These are phyloP conservation scores for Drosophila repletoides DNA, from an alignment of 1,140 invertebrate species.

Conservation along the genomic window DNA sequence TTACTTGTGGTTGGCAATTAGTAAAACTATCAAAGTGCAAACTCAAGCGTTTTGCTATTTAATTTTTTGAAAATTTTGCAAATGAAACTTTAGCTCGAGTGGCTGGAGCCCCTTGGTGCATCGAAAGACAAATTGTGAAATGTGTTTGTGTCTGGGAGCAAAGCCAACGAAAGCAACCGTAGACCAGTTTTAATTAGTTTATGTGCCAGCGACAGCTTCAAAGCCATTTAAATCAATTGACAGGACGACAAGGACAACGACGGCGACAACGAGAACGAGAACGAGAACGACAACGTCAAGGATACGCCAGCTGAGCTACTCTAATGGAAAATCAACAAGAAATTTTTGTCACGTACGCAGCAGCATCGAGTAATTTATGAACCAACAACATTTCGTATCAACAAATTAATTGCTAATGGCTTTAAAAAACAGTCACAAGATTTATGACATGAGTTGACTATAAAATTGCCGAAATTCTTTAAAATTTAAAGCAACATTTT, in stretches of 20 bases:
- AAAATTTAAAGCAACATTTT: constrained; percentile 8
- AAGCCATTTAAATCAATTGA: constrained; percentile 70
- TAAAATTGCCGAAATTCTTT: background rate
- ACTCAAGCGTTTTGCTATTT: constrained; percentile 6
- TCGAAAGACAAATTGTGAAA: constrained; percentile 33
- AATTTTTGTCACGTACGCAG: constrained; percentile 57
- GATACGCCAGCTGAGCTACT: constrained; percentile 7
- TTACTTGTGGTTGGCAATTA: constrained; percentile 19
- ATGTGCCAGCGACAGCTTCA: constrained; percentile 51
- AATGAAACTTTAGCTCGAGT: too few species aligned
- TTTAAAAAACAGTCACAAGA: background rate
- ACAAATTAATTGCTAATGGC: constrained; percentile 57
- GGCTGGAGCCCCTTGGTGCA: background rate
- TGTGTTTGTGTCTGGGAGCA: background rate
- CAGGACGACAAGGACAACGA: too few species aligned
- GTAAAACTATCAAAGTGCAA: constrained; percentile 3
- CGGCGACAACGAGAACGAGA: background rate
- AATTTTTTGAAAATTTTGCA: background rate
- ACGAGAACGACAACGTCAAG: background rate
- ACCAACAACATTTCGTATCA: constrained; percentile 51
- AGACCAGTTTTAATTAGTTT: constrained; percentile 66
- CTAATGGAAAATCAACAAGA: constrained; percentile 48
- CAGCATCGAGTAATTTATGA: constrained; percentile 53
- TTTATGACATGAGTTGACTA: background rate
- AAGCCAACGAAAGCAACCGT: constrained; percentile 3